Conservation (phyloP, 2,797 vertebrate genomes). For the Tauraco hartlaubi region DNA sequence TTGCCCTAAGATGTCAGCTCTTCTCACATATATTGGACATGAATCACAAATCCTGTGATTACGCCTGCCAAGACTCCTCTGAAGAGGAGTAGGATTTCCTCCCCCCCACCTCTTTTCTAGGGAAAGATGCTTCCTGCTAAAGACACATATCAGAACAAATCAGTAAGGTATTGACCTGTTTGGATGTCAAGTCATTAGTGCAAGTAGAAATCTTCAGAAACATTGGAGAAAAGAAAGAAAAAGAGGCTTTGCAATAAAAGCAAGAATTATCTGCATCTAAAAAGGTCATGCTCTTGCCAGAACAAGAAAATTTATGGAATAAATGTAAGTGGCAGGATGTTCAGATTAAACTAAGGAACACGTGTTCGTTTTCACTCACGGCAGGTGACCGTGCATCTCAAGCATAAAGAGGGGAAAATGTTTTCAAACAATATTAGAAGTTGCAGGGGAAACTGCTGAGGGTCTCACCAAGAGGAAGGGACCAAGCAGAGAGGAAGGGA, state of each 20-base stretch:
- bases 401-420: not conserved
- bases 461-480: not conserved
- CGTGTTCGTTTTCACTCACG: no score
- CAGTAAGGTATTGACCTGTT: constrained; percentile 50
- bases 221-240: not conserved
- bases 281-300: constrained; percentile 9
- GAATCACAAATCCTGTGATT: constrained; percentile 63
- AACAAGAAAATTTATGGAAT: constrained; percentile 38
- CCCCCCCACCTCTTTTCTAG: not conserved
- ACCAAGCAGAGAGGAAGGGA: not conserved
- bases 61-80: constrained; percentile 7
- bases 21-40: constrained; percentile 14
- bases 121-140: constrained; percentile 15
- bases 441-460: not conserved
- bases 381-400: not conserved
- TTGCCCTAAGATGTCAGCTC: constrained; percentile 33
- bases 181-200: constrained; percentile 46
- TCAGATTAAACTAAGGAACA: not conserved
- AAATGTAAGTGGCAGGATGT: not conserved
- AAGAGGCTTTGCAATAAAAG: constrained; percentile 34
- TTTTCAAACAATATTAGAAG: not conserved
- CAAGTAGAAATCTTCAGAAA: constrained; percentile 44
- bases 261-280: not conserved
- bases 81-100: constrained; percentile 1
- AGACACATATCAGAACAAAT: constrained; percentile 25